Evolutionary conservation across 2,888 invertebrate species (phyloP).

Genomic region (Rotaria magnacalcarata): DNA sequence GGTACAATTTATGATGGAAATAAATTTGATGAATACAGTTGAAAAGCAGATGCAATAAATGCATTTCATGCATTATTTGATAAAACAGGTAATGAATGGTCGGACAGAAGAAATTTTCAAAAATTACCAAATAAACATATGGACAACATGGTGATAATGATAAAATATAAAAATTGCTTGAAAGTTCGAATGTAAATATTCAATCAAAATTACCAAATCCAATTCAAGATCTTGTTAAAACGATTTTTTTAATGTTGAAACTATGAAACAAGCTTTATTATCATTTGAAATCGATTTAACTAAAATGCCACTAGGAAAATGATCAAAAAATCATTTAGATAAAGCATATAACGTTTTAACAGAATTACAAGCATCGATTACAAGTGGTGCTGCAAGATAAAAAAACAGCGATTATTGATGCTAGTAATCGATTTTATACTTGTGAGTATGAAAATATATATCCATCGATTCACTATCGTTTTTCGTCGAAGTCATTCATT

Average conservation of each 20-base stretch:
- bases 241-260: constrained; percentile 83
- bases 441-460: constrained; percentile 47
- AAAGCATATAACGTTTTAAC: constrained; percentile 74
- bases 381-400: constrained; percentile 57
- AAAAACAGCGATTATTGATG: constrained; percentile 69
- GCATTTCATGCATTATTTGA: constrained; percentile 70
- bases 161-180: constrained; percentile 50
- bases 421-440: constrained; percentile 88
- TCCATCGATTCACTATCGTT: too few relatives aligned
- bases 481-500: too few relatives aligned
- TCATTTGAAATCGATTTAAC: constrained; percentile 82
- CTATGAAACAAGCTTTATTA: constrained; percentile 83
- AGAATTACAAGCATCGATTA: constrained; percentile 54
- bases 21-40: too few relatives aligned
- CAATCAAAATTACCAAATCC: constrained; percentile 70
- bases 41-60: constrained; percentile 55
- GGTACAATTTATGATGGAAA: constrained; percentile 87
- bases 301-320: constrained; percentile 94
- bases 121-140: constrained; percentile 72
- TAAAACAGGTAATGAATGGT: constrained; percentile 79
- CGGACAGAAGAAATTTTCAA: constrained; percentile 66
- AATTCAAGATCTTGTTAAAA: constrained; percentile 75
- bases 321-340: constrained; percentile 77
- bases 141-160: constrained; percentile 57
- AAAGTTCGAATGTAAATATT: constrained; percentile 27